Evolutionary conservation across 2,888 invertebrate species (phyloP).

Genomic region (Petrolisthes manimaculis): DNA sequence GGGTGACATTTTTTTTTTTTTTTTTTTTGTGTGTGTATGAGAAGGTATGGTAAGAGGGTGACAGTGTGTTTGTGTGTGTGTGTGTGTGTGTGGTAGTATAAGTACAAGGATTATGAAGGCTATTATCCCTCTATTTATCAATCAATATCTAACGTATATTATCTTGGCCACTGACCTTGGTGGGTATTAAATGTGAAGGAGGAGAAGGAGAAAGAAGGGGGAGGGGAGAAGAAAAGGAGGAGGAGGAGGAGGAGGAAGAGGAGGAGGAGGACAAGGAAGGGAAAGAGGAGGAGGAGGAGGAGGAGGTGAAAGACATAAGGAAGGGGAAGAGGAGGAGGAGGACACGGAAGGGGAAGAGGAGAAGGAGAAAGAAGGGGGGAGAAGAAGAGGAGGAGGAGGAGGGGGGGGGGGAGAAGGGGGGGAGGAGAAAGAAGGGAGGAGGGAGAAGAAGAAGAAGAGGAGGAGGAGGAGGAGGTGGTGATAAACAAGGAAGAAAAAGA

Average conservation of each 20-base stretch:
- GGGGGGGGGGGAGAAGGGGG: background rate
- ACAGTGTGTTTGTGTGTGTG: no score
- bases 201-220: background rate
- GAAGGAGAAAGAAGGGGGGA: background rate
- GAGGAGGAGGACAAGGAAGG: background rate
- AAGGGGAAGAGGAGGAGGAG: background rate
- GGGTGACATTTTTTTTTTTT: no score
- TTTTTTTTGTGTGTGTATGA: no score
- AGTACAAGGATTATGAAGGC: no score
- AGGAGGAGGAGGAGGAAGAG: conserved; percentile 3
- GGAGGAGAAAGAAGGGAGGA: background rate
- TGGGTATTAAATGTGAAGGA: background rate
- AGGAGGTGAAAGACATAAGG: background rate
- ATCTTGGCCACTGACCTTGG: no score
- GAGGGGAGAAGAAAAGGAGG: background rate
- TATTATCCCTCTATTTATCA: no score
- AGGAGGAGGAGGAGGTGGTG: background rate
- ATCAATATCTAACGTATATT: no score
- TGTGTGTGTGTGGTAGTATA: no score
- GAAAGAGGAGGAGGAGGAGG: background rate
- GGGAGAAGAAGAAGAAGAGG: background rate
- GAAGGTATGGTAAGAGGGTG: no score
- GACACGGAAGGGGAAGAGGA: background rate
- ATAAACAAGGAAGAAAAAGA: background rate
- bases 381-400: background rate